These are phyloP conservation scores for Physella acuta DNA, from an alignment of 1,140 invertebrate genomes.

Conservation along the genomic window DNA sequence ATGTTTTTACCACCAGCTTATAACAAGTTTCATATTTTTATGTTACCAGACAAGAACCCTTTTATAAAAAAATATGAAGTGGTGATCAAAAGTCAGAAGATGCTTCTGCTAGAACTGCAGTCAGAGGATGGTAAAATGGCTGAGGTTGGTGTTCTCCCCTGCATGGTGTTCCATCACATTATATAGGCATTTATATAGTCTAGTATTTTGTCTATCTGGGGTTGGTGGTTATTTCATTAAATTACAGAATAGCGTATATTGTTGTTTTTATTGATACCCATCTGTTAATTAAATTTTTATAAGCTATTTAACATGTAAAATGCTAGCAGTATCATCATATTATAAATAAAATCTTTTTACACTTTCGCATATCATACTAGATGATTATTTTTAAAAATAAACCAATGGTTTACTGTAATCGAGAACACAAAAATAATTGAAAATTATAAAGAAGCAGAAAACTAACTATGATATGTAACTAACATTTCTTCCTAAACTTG, in stretches of 20 bases:
- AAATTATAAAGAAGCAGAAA: too few relatives aligned
- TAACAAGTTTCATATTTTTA: too few relatives aligned
- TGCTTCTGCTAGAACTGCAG: conserved; percentile 12
- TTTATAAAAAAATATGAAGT: conserved; percentile 9
- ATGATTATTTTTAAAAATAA: too few relatives aligned
- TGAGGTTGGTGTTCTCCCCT: not conserved
- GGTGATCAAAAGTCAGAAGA: not conserved
- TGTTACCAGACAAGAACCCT: conserved; percentile 15
- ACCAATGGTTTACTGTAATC: too few relatives aligned
- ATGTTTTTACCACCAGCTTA: too few relatives aligned
- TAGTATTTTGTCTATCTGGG: not conserved
- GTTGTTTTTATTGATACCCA: not conserved
- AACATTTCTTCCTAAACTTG: too few relatives aligned
- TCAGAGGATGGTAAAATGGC: not conserved
- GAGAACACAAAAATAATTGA: too few relatives aligned
- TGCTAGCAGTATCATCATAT: too few relatives aligned
- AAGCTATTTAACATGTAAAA: too few relatives aligned
- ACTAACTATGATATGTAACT: too few relatives aligned
- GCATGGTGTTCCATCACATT: not conserved
- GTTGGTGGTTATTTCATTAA: not conserved
- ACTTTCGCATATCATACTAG: not conserved
- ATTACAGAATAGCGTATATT: not conserved
- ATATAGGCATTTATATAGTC: too few relatives aligned
- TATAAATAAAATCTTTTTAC: too few relatives aligned
- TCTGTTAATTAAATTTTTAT: not conserved